Percentiles rank a stretch among this genome's conserved stretches.
These are phyloP conservation scores for Pseudochromis fuscus DNA, from an alignment of 2,797 vertebrate species.

Conservation along the genomic window DNA sequence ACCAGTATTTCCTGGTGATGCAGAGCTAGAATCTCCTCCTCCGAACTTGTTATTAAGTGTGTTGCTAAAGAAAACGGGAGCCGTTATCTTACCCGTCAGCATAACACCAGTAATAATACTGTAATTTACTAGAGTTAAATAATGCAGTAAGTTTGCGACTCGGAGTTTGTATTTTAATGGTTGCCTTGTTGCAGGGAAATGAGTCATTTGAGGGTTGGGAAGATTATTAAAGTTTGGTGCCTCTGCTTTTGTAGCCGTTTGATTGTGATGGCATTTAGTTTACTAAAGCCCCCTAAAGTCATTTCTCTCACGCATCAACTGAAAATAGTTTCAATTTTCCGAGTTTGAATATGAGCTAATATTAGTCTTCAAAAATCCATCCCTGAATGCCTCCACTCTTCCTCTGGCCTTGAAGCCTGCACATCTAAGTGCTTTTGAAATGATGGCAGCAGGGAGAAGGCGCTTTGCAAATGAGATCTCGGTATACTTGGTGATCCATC, in stretches of 20 bases:
- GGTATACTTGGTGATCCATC: slow-evolving; percentile 60
- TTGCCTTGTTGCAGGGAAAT: slow-evolving; percentile 29
- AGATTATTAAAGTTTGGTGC: slow-evolving; percentile 44
- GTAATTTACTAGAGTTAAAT: slow-evolving; percentile 37
- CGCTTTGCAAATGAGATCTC: slow-evolving; percentile 77
- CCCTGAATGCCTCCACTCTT: slow-evolving; percentile 62
- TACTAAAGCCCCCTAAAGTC: slow-evolving; percentile 55
- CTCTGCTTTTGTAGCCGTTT: slow-evolving; percentile 40
- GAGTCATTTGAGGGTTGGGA: slow-evolving; percentile 36
- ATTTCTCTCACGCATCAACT: slow-evolving; percentile 43
- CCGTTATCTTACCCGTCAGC: slow-evolving; percentile 14
- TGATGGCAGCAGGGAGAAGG: slow-evolving; percentile 63
- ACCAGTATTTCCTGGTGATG: not conserved
- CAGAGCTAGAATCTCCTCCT: not conserved
- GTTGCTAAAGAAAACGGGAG: slow-evolving; percentile 18
- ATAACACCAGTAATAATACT: slow-evolving; percentile 9
- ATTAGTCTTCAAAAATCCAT: slow-evolving; percentile 75
- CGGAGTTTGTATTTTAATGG: slow-evolving; percentile 33
- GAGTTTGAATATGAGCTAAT: slow-evolving; percentile 71
- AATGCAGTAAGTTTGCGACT: slow-evolving; percentile 33
- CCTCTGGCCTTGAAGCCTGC: slow-evolving; percentile 72
- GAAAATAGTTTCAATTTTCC: slow-evolving; percentile 67
- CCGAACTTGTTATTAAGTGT: slow-evolving; percentile 7
- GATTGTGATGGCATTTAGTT: slow-evolving; percentile 57
- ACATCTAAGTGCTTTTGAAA: slow-evolving; percentile 81